phyloP scores from a whole-genome alignment of 2,113 vertebrate species.

The Channa argus region DNA sequence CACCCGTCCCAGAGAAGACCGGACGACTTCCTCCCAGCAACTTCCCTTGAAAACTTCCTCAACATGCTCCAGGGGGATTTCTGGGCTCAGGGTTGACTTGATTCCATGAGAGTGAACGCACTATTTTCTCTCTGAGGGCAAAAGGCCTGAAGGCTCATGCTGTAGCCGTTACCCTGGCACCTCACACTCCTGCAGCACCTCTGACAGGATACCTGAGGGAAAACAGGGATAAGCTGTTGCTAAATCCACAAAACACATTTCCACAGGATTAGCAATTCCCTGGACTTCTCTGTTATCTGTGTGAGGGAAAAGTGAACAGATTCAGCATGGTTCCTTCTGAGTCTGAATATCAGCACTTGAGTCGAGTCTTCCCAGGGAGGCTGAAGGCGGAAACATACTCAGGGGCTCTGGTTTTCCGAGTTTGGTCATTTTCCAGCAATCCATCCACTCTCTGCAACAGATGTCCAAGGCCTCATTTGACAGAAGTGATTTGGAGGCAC shows the following conservation, averaged over 20 bases:
- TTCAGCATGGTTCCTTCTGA: conserved; percentile 4
- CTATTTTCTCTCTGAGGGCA: conserved; percentile 34
- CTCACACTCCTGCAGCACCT: conserved; percentile 38
- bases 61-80: conserved; percentile 37
- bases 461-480: background rate
- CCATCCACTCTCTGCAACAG: background rate
- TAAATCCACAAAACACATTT: conserved; percentile 71
- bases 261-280: conserved; percentile 61
- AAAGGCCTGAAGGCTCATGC: conserved; percentile 39
- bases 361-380: background rate
- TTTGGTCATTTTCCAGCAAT: background rate
- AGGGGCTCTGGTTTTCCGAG: background rate
- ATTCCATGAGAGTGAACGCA: conserved; percentile 29
- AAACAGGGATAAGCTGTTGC: conserved; percentile 53
- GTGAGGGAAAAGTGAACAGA: conserved; percentile 14
- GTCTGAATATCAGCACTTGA: conserved; percentile 24
- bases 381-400: background rate
- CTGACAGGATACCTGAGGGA: conserved; percentile 50
- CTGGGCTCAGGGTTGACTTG: conserved; percentile 30
- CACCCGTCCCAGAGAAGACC: conserved; percentile 2
- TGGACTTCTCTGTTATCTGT: conserved; percentile 34
- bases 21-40: conserved; percentile 9
- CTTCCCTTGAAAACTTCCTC: conserved; percentile 31
- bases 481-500: background rate
- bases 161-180: conserved; percentile 42